Evolutionary conservation across 2,113 vertebrate genomes (phyloP), one percentile per base, ranked within the genome.

Genomic region (Gadus chalcogrammus): DNA sequence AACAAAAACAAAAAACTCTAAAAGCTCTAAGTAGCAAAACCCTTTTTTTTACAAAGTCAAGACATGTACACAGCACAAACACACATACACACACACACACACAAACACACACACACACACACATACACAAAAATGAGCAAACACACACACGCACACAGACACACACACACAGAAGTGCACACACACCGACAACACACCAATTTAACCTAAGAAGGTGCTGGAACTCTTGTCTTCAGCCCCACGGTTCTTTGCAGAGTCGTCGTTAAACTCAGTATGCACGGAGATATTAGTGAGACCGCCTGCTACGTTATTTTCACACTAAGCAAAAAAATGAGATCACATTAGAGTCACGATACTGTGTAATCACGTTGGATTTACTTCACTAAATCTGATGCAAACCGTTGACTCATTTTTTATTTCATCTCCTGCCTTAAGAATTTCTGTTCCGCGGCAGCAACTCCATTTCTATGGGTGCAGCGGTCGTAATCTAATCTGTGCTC

Each of bases 401-500:
- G 73, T 76, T 62, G 79, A 87, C 74, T 88, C 83, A 31, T 80
- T 82, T 82, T 59, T 84, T 81, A 79, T n/a, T 66, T 59, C 9
- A 42, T 42, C 38, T 42, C 38, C 9, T 69, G 62, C 59, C 16
- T 58, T 56, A 20, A 69, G 72, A 74, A 74, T 55, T 73, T 73
- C 69, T 52, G 65, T 64, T 61, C 74, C 73, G 77, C 67, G 68
- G 24, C 22, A 17, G 12, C 7, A 67, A 58, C 79, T 65, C 9
- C 24, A 13, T 56, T 74, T 76, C 77, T 79, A 64, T 15, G 22
- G 68, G 64, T 52, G 48, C 58, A 71, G 48, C 58, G 69, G 64
- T 22, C 67, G 69, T 77, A 79, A 84, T 88, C 79, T 87, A 85
- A 86, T 89, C 85, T 84, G 84, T 68, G 72, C 85, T 84, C 82